phyloP scores from a whole-genome alignment of 2,888 invertebrate species.

The Ganaspis brasiliensis region DNA sequence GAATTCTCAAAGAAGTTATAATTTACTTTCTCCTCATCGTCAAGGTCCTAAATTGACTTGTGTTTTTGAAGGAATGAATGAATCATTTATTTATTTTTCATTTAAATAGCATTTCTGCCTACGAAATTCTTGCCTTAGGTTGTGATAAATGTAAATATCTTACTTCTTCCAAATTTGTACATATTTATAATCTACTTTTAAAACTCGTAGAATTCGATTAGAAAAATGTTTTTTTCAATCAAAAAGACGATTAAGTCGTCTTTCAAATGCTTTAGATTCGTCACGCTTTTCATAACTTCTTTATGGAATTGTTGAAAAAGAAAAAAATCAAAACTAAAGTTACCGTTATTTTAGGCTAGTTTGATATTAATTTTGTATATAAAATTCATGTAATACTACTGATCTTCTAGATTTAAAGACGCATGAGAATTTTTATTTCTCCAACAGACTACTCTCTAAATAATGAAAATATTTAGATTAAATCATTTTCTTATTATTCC shows the following conservation, averaged over 20 bases:
- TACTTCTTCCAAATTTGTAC: conserved; percentile 62
- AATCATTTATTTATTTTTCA: conserved; percentile 32
- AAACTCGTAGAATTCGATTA: conserved; percentile 14
- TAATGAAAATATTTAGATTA: neutral
- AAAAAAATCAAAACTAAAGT: conserved; percentile 35
- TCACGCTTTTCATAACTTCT: neutral
- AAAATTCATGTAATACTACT: conserved; percentile 18
- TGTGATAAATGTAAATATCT: conserved; percentile 58
- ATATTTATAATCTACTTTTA: conserved; percentile 49
- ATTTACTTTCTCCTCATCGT: neutral
- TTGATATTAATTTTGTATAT: conserved; percentile 35
- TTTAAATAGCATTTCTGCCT: neutral
- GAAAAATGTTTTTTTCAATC: too few species aligned
- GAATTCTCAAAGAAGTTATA: conserved; percentile 23
- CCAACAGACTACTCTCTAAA: neutral
- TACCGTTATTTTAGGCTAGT: conserved; percentile 40
- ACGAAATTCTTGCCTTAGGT: neutral
- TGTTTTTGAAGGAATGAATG: neutral
- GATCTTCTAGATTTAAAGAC: conserved; percentile 8
- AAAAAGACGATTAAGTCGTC: conserved; percentile 6
- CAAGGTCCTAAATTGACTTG: neutral
- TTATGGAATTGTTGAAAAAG: conserved; percentile 35
- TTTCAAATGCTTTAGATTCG: conserved; percentile 9
- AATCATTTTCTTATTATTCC: neutral
- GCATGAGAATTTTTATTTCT: conserved; percentile 1